A percentile compares a stretch with the other conserved stretches of the same genome.
Evolutionary conservation across 2,797 vertebrate species (phyloP).

Genomic region (Picus viridis): DNA sequence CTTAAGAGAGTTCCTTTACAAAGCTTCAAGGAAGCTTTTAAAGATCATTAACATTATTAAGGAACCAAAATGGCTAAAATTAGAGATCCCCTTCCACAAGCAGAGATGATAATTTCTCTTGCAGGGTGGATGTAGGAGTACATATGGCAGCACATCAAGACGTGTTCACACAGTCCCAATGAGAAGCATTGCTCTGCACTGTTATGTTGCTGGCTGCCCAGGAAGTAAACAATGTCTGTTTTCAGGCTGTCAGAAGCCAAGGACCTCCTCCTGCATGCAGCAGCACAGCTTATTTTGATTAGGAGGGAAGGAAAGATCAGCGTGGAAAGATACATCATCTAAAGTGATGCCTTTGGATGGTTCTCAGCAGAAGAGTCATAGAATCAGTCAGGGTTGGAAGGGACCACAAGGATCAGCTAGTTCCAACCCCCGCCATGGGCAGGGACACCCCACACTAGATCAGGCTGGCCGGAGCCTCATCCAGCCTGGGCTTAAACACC

Average conservation of each 20-base stretch:
- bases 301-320: not conserved
- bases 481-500: too few relatives aligned
- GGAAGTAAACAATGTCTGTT: not conserved
- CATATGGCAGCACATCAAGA: accelerated
- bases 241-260: not conserved
- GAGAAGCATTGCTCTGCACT: not conserved
- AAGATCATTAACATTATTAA: not conserved
- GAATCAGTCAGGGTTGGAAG: too few relatives aligned
- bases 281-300: not conserved
- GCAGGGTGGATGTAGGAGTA: accelerated
- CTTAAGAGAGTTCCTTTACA: not conserved
- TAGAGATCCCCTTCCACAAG: not conserved
- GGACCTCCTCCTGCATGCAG: not conserved
- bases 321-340: not conserved
- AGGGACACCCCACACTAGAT: too few relatives aligned
- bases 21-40: not conserved
- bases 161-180: accelerated
- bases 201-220: not conserved
- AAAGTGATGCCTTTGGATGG: not conserved
- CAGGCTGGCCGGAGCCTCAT: too few relatives aligned
- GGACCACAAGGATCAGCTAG: too few relatives aligned
- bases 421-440: too few relatives aligned
- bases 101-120: not conserved
- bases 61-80: not conserved
- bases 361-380: not conserved